Evolutionary conservation across 2,797 vertebrate species (phyloP).

Genomic region (Sebastes itinus): DNA sequence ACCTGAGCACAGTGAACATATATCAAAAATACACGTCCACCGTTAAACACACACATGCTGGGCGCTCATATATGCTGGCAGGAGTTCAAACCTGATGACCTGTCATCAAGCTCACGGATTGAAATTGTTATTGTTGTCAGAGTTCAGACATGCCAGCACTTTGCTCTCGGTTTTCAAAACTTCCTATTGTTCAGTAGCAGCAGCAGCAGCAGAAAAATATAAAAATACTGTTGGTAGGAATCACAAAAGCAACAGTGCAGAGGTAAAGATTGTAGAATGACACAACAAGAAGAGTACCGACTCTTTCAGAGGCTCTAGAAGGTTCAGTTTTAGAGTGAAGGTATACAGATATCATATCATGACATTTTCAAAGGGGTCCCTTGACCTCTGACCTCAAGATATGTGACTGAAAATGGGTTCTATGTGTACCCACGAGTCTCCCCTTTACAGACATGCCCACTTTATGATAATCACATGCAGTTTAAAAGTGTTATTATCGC

Average conservation of each 20-base stretch:
- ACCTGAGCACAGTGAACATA: background rate
- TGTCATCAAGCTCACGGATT: background rate
- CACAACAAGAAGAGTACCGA: background rate
- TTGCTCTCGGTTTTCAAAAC: background rate
- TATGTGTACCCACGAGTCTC: too few species aligned
- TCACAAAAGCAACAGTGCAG: background rate
- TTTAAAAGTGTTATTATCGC: too few species aligned
- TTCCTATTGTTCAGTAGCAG: slow-evolving; percentile 12
- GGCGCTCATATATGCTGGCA: background rate
- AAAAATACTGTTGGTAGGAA: background rate
- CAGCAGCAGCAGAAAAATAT: background rate
- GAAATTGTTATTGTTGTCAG: background rate
- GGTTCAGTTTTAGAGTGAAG: too few species aligned
- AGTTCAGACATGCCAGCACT: slow-evolving; percentile 1
- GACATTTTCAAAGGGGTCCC: too few species aligned
- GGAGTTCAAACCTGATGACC: slow-evolving; percentile 2
- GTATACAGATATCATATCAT: too few species aligned
- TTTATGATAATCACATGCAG: too few species aligned
- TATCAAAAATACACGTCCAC: background rate
- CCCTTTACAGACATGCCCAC: too few species aligned
- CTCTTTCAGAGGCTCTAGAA: too few species aligned
- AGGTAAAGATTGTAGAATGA: background rate
- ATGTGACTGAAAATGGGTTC: too few species aligned
- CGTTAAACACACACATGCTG: background rate
- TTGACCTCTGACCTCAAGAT: too few species aligned